Evolutionary conservation across 2,113 vertebrate genomes (phyloP).

Genomic region (Sprattus sprattus): DNA sequence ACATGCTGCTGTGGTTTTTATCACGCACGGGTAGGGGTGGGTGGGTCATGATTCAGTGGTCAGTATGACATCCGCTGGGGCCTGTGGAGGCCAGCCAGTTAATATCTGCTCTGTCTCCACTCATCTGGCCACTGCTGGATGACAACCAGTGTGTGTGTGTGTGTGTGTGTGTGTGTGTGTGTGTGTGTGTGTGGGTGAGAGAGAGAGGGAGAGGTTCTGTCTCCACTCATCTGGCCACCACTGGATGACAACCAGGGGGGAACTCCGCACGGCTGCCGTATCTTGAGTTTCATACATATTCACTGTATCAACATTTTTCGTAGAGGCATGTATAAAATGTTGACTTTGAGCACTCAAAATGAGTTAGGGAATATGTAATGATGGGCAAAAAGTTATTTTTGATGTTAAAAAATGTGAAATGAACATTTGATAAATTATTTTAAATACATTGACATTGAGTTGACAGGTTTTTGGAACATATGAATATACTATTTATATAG

Average conservation of each 20-base stretch:
- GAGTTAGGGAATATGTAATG: neutral
- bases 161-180: no score
- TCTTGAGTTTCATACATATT: conserved; percentile 7
- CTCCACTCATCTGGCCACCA: neutral
- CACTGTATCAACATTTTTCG: neutral
- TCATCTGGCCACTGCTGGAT: neutral
- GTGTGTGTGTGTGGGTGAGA: no score
- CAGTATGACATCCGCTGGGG: conserved; percentile 23
- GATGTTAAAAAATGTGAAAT: neutral
- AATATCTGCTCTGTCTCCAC: neutral
- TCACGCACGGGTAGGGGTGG: conserved; percentile 31
- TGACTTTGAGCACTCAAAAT: neutral
- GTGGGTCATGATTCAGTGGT: conserved; percentile 63
- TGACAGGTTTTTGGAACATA: neutral
- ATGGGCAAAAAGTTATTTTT: neutral
- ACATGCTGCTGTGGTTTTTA: conserved; percentile 3
- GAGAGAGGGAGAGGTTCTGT: no score
- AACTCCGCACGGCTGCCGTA: neutral
- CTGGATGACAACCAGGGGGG: neutral
- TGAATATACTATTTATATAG: neutral
- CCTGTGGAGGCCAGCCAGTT: neutral
- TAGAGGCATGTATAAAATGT: neutral
- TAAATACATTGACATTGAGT: neutral
- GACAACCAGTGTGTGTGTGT: no score
- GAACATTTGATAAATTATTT: neutral